Conservation (phyloP, 2,797 vertebrate genomes). For the Myoxocephalus aenaeus region DNA sequence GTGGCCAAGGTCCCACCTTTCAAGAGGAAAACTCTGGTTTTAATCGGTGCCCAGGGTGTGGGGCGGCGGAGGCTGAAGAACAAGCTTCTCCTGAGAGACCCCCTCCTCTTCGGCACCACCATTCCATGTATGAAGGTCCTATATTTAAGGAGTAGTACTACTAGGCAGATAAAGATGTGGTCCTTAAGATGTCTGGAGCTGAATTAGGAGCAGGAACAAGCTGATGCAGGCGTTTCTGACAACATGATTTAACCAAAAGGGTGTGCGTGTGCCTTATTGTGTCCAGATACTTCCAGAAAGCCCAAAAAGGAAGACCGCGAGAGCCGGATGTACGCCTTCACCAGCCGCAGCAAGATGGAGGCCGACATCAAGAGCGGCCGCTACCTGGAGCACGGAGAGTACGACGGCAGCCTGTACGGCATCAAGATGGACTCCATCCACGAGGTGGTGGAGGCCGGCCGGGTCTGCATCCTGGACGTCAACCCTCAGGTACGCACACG, state of each 20-base stretch:
- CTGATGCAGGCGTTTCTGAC: not conserved
- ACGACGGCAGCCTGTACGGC: conserved; percentile 93
- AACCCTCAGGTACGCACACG: conserved; percentile 89
- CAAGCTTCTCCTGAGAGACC: conserved; percentile 91
- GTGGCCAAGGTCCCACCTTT: conserved; percentile 96
- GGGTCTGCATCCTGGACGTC: conserved; percentile 94
- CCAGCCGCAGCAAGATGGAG: conserved; percentile 93
- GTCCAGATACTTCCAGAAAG: conserved; percentile 89
- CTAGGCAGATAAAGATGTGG: too few species aligned
- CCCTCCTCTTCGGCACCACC: conserved; percentile 92
- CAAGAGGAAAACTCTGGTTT: conserved; percentile 94
- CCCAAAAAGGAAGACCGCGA: conserved; percentile 90
- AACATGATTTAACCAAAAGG: not conserved
- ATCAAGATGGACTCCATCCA: conserved; percentile 95
- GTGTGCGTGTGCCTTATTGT: not conserved
- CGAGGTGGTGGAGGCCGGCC: conserved; percentile 91
- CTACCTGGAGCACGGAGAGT: conserved; percentile 95
- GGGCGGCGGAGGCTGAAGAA: conserved; percentile 95
- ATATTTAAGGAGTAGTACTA: not conserved
- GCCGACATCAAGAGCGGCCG: conserved; percentile 91
- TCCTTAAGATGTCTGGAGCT: too few species aligned
- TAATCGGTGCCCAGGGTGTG: conserved; percentile 95
- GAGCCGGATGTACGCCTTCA: conserved; percentile 92
- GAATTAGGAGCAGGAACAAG: not conserved
- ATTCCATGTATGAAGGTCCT: conserved; percentile 87